Percentiles rank a stretch among this genome's conserved stretches.
Conservation (phyloP, 2,113 vertebrate genomes). For the Stomatorhinus ivindoensis region DNA sequence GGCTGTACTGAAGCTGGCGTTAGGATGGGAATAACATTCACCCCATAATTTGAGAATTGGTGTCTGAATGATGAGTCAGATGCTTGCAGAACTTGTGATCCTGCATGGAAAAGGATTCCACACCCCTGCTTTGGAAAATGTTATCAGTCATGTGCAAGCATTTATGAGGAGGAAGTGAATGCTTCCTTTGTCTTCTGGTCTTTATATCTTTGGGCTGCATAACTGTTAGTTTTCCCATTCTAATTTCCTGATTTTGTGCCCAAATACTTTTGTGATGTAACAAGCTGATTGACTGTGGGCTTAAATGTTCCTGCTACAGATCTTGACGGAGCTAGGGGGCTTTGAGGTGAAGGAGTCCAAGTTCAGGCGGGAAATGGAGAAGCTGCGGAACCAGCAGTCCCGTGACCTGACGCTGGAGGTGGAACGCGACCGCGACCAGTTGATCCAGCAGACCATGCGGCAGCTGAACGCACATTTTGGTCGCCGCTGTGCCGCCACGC, state of each 20-base stretch:
- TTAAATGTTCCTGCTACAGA: slow-evolving; percentile 54
- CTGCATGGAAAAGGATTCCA: not conserved
- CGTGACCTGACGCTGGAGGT: slow-evolving; percentile 96
- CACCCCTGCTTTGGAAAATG: not conserved
- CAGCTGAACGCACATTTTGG: slow-evolving; percentile 96
- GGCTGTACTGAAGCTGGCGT: not conserved
- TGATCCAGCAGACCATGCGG: slow-evolving; percentile 98
- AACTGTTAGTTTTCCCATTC: not conserved
- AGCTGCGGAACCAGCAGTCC: slow-evolving; percentile 94
- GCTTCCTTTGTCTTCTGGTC: not conserved
- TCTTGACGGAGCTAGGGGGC: slow-evolving; percentile 92
- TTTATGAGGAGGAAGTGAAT: not conserved
- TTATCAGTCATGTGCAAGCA: not conserved
- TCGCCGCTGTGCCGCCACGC: slow-evolving; percentile 89
- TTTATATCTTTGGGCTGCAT: not conserved
- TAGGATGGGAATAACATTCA: not conserved
- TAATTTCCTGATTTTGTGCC: not conserved
- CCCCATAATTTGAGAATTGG: not conserved
- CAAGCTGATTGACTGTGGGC: not conserved
- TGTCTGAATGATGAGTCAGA: not conserved
- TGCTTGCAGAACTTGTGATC: not conserved
- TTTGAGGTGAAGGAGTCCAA: slow-evolving; percentile 99
- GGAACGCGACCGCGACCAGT: slow-evolving; percentile 90
- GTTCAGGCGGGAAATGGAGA: slow-evolving; percentile 98
- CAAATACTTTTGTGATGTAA: not conserved